A percentile compares a stretch with the other conserved stretches of the same genome.
phyloP scores from a whole-genome alignment of 2,797 vertebrate species.

The Bovichtus diacanthus region DNA sequence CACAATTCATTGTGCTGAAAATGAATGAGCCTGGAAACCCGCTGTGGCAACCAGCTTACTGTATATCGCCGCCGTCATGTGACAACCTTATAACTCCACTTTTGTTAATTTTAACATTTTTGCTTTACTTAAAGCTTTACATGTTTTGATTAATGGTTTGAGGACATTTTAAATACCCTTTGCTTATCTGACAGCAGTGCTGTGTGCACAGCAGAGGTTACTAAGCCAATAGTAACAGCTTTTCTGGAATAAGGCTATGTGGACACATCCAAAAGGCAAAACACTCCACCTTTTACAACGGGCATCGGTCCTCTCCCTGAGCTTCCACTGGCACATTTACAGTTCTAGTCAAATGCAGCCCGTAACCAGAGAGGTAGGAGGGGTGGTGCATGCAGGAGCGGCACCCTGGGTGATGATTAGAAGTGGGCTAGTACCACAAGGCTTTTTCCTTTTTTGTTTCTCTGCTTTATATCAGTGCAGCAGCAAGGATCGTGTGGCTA shows the following conservation, averaged over 20 bases:
- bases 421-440: conserved; percentile 65
- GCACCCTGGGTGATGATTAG: conserved; percentile 69
- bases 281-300: conserved; percentile 60
- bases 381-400: conserved; percentile 58
- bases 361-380: conserved; percentile 63
- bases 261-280: conserved; percentile 73
- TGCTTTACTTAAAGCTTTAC: conserved; percentile 1
- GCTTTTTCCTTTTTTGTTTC: conserved; percentile 65
- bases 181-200: conserved; percentile 1
- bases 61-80: conserved; percentile 11
- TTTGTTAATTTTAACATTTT: conserved; percentile 9
- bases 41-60: conserved; percentile 56
- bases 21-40: conserved; percentile 69
- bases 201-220: conserved; percentile 46
- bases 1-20: conserved; percentile 75
- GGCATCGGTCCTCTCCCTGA: conserved; percentile 58
- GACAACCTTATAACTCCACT: conserved; percentile 34
- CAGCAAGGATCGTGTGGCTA: conserved; percentile 44
- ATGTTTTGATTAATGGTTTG: background rate
- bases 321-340: conserved; percentile 71
- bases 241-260: conserved; percentile 66
- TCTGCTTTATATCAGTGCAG: conserved; percentile 58
- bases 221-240: conserved; percentile 58
- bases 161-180: background rate
- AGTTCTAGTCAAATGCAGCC: conserved; percentile 65